phyloP scores from a whole-genome alignment of 1,140 invertebrate genomes.

The Cyphomyrmex costatus region DNA sequence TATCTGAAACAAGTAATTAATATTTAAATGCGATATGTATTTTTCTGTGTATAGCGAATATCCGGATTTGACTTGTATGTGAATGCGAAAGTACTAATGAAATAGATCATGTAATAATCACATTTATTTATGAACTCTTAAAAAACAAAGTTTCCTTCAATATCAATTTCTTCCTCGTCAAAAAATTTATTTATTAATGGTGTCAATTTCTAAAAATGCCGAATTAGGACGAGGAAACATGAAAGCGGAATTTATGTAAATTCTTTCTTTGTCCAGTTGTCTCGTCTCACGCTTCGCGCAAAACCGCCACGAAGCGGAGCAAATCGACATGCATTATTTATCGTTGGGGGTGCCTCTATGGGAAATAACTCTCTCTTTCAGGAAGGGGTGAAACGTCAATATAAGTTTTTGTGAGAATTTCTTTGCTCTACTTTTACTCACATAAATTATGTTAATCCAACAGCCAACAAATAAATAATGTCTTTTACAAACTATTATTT shows the following conservation, averaged over 20 bases:
- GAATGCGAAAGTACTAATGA: neutral
- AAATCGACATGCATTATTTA: slow-evolving; percentile 61
- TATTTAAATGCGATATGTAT: no score
- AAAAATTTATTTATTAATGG: slow-evolving; percentile 22
- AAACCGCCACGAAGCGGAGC: slow-evolving; percentile 34
- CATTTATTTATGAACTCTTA: neutral
- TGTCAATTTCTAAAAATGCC: neutral
- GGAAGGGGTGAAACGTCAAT: neutral
- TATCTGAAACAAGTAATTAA: no score
- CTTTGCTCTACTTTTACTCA: neutral
- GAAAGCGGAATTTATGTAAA: slow-evolving; percentile 54
- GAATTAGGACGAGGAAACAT: neutral
- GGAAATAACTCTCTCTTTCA: slow-evolving; percentile 36
- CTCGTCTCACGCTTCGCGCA: slow-evolving; percentile 23
- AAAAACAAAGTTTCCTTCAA: neutral
- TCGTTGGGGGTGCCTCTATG: slow-evolving; percentile 49
- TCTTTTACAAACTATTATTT: no score
- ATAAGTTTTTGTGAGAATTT: slow-evolving; percentile 56
- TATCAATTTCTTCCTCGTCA: slow-evolving; percentile 3
- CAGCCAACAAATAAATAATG: no score
- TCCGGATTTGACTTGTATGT: no score
- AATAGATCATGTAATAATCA: slow-evolving; percentile 25
- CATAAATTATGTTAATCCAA: slow-evolving; percentile 55
- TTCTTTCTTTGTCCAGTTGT: slow-evolving; percentile 16
- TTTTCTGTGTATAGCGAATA: no score